Evolutionary conservation across 2,888 invertebrate genomes (phyloP), one percentile per base, ranked within the genome.

Genomic region (Drosophila acutilabella): DNA sequence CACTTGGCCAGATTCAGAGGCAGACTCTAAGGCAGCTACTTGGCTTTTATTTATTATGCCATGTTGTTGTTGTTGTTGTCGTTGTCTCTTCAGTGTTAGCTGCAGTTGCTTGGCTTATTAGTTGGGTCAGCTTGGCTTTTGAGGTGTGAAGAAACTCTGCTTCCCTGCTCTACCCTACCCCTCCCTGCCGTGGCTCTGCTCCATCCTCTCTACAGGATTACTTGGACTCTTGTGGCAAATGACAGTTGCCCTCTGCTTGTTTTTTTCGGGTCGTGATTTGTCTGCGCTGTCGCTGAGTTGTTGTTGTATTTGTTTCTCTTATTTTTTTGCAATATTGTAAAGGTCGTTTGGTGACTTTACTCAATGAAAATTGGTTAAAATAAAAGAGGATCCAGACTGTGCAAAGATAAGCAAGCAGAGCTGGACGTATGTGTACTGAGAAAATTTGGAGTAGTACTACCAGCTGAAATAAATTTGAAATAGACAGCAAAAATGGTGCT

Each of bases 1-100:
- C 54, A 51, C 53, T 50, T 78, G 65, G 45, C 61, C 62, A 64
- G 64, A 56, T 69, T 58, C 64, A 64, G 68, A 74, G 79, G 26
- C 71, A 84, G 81, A 74, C 81, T 81, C 85, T 71, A 60, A 87
- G 76, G 71, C 89, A 82, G 83, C 89, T 83, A 83, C 83, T 83
- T 72, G 89, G 85, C 88, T 85, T 85, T 85, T 85, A 85, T 85
- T 85, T 85, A 89, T 85, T 89, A 79, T 89, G 79, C 89, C 85
- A 76, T 68, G 76, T 74, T 72, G 80, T 61, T 88, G 69, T 16
- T 57, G 66, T 60, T 64, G 26, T 66, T 60, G 56, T 64, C 36
- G 51, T 78, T 51, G 74, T 59, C 51, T 68, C 61, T 65, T 66
- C 66, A 72, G 45, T 72, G 62, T 72, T 71, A 76, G 72, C 64